Percentiles rank a stretch among this genome's conserved stretches.
phyloP scores from a whole-genome alignment of 23 tunicate species.

The Botrylloides violaceus region DNA sequence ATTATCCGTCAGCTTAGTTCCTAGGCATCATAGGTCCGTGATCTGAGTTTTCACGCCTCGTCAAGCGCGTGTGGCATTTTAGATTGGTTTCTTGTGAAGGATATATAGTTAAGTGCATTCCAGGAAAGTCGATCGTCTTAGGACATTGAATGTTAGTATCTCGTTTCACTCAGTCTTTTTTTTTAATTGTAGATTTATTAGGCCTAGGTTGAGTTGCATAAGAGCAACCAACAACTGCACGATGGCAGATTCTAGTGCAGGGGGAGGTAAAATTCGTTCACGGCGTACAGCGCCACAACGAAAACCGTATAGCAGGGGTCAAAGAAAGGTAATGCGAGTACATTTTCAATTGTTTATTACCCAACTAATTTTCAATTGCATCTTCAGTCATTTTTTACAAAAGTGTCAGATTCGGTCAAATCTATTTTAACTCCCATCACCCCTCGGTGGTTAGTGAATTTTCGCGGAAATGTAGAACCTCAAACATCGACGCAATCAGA shows the following conservation, averaged over 20 bases:
- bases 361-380: too few relatives aligned
- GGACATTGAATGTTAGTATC: too few relatives aligned
- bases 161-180: too few relatives aligned
- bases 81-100: too few relatives aligned
- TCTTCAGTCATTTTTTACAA: slow-evolving; percentile 11
- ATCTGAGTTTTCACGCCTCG: too few relatives aligned
- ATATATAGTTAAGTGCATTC: too few relatives aligned
- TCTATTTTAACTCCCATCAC: slow-evolving; percentile 7
- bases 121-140: too few relatives aligned
- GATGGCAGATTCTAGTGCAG: slow-evolving; percentile 20
- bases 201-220: background rate
- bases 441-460: slow-evolving; percentile 18
- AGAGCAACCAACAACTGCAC: slow-evolving; percentile 3
- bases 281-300: slow-evolving; percentile 5
- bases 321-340: slow-evolving; percentile 13
- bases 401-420: slow-evolving; percentile 21
- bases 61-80: too few relatives aligned
- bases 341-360: background rate
- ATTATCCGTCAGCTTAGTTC: too few relatives aligned
- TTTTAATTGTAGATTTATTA: too few relatives aligned
- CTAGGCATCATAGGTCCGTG: too few relatives aligned
- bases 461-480: background rate
- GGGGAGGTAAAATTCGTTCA: slow-evolving; percentile 27
- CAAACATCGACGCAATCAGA: background rate
- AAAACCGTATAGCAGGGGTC: slow-evolving; percentile 21